Evolutionary conservation across 2,888 invertebrate genomes (phyloP).

Genomic region (Polia nebulosa): DNA sequence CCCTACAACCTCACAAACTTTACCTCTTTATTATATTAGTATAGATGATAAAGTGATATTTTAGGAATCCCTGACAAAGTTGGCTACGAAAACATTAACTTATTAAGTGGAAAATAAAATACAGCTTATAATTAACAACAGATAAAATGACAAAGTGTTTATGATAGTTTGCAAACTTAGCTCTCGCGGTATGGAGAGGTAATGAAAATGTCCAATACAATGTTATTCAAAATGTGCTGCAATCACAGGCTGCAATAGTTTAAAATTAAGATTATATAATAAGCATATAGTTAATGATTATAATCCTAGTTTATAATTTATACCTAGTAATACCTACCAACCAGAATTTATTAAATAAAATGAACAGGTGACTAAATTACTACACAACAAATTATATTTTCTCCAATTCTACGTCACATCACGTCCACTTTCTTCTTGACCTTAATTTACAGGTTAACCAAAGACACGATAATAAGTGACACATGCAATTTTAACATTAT

Average conservation of each 20-base stretch:
- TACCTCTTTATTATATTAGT: too few species aligned
- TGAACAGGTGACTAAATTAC: too few species aligned
- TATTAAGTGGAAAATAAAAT: background rate
- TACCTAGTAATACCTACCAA: too few species aligned
- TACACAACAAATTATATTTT: constrained; percentile 10
- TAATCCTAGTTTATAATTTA: background rate
- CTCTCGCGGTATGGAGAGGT: too few species aligned
- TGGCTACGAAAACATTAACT: background rate
- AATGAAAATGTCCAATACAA: too few species aligned
- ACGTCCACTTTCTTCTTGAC: constrained; percentile 37
- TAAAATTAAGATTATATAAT: background rate
- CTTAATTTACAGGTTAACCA: constrained; percentile 43
- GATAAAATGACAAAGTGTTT: too few species aligned
- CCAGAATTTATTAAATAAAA: too few species aligned
- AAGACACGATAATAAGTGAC: constrained; percentile 26
- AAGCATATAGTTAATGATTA: background rate
- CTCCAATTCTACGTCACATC: background rate
- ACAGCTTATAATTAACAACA: background rate
- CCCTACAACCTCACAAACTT: too few species aligned
- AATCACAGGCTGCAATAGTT: too few species aligned
- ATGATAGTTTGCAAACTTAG: too few species aligned
- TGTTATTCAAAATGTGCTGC: background rate
- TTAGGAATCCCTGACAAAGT: background rate
- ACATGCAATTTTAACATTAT: constrained; percentile 27
- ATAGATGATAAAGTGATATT: too few species aligned